Evolutionary conservation across 2,797 vertebrate genomes (phyloP).

Genomic region (Microhierax caerulescens): DNA sequence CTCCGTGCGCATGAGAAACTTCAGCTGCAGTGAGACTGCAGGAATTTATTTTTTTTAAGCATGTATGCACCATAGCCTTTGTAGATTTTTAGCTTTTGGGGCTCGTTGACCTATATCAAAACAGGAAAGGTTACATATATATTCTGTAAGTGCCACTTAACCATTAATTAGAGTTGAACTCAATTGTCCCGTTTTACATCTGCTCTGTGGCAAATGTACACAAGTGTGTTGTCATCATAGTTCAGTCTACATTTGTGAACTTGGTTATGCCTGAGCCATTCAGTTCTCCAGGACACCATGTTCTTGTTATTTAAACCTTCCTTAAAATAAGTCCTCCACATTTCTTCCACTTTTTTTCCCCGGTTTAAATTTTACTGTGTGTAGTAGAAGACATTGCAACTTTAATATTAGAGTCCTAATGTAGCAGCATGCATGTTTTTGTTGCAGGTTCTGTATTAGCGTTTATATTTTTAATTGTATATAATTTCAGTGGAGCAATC

Average conservation of each 20-base stretch:
- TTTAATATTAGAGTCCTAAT: background rate
- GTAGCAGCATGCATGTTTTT: fast-evolving
- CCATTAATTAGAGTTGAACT: constrained; percentile 7
- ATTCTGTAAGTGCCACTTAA: background rate
- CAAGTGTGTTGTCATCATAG: background rate
- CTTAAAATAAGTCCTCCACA: background rate
- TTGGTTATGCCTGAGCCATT: background rate
- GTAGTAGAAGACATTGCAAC: background rate
- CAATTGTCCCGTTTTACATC: background rate
- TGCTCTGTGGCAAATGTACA: background rate
- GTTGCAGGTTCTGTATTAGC: background rate
- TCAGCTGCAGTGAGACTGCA: background rate
- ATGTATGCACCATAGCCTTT: background rate
- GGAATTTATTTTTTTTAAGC: background rate
- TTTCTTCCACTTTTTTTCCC: background rate
- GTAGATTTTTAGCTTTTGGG: background rate
- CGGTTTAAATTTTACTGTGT: background rate
- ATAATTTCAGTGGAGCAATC: background rate
- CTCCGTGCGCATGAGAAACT: fast-evolving
- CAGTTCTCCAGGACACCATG: background rate
- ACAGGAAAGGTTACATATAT: background rate
- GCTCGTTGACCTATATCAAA: background rate
- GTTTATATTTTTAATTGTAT: constrained; percentile 19
- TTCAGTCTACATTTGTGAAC: background rate
- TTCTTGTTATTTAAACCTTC: background rate